These are phyloP conservation scores for Scylla paramamosain DNA, from an alignment of 1,140 invertebrate species.

Conservation along the genomic window DNA sequence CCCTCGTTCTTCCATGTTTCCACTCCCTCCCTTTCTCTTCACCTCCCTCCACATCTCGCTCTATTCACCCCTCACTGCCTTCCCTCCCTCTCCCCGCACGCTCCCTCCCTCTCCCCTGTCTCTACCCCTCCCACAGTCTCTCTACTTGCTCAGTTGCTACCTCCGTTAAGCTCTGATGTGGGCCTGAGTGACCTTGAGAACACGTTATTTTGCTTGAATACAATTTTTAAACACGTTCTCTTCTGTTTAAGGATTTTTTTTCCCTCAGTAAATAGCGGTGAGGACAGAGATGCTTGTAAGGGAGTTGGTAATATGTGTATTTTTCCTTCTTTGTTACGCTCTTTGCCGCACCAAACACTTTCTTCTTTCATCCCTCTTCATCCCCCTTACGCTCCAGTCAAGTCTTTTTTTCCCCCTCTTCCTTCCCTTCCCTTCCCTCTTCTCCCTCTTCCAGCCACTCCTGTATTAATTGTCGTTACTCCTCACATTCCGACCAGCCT, in stretches of 20 bases:
- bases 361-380: background rate
- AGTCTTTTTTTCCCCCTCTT: background rate
- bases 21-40: too few species aligned
- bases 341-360: background rate
- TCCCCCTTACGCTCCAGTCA: background rate
- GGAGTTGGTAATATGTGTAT: too few species aligned
- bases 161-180: background rate
- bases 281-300: too few species aligned
- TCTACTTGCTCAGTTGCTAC: background rate
- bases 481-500: background rate
- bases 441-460: background rate
- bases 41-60: too few species aligned
- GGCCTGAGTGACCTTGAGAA: background rate
- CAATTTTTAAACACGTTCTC: background rate
- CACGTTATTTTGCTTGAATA: background rate
- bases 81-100: too few species aligned
- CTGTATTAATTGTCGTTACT: conserved; percentile 6
- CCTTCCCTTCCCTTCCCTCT: background rate
- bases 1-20: background rate
- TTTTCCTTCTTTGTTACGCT: background rate
- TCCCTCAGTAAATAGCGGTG: background rate
- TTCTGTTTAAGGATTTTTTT: background rate
- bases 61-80: too few species aligned
- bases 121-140: too few species aligned
- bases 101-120: too few species aligned